These are phyloP conservation scores for Eupeodes latifasciatus DNA, from an alignment of 2,888 invertebrate genomes.

Conservation along the genomic window DNA sequence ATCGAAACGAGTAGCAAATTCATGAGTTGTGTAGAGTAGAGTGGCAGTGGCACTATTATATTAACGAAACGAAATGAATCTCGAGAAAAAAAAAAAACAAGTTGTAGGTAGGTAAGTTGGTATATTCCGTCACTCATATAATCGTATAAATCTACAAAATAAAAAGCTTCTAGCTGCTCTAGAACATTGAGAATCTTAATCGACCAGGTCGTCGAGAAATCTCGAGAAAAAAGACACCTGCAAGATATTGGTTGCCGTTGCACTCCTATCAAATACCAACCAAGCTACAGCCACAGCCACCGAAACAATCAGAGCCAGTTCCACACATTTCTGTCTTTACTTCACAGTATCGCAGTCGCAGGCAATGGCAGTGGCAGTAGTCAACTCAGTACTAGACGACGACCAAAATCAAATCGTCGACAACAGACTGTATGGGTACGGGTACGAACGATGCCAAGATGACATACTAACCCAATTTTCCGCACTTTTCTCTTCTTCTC, in stretches of 20 bases:
- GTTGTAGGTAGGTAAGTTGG: not conserved
- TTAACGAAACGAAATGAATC: conserved; percentile 14
- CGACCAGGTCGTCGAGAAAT: conserved; percentile 36
- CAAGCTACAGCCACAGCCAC: not conserved
- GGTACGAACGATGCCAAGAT: conserved; percentile 66
- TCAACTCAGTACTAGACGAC: conserved; percentile 34
- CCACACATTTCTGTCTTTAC: conserved; percentile 22
- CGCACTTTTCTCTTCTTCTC: conserved; percentile 62
- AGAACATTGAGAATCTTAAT: not conserved
- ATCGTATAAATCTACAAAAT: not conserved
- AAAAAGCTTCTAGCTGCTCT: not conserved
- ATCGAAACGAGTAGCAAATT: not conserved
- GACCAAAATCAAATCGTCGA: not conserved
- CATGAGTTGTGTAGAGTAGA: not conserved
- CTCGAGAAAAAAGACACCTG: conserved; percentile 61
- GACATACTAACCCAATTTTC: conserved; percentile 75
- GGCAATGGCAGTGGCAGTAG: too few relatives aligned
- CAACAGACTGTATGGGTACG: too few relatives aligned
- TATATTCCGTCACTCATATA: conserved; percentile 22
- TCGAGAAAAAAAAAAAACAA: conserved; percentile 26
- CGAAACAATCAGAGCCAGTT: conserved; percentile 23
- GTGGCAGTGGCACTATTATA: conserved; percentile 1
- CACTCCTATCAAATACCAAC: conserved; percentile 34
- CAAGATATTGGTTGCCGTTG: conserved; percentile 58
- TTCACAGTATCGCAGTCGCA: conserved; percentile 2